phyloP scores from a whole-genome alignment of 1,140 invertebrate genomes.

The Leptinotarsa lineolata region DNA sequence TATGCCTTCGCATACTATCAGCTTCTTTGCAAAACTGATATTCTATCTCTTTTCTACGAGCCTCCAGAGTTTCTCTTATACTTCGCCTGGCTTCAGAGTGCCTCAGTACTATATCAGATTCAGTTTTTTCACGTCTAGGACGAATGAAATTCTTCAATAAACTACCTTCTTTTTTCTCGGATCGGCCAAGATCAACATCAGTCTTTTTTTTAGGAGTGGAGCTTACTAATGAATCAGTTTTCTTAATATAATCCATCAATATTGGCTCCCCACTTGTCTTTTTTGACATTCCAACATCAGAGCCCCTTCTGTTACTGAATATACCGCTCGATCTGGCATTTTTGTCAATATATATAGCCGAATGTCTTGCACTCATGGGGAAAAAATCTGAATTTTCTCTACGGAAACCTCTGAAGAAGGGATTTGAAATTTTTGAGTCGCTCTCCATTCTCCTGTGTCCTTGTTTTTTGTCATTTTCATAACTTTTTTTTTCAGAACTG shows the following conservation, averaged over 20 bases:
- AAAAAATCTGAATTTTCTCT: conserved; percentile 82
- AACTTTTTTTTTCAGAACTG: conserved; percentile 42
- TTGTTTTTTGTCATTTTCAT: conserved; percentile 45
- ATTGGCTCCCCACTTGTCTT: conserved; percentile 69
- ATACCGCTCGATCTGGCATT: conserved; percentile 65
- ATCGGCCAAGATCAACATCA: neutral
- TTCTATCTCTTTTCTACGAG: conserved; percentile 58
- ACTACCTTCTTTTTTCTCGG: conserved; percentile 3
- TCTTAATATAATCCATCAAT: conserved; percentile 71
- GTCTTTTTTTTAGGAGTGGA: conserved; percentile 34
- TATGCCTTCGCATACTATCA: conserved; percentile 56
- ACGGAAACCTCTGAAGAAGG: conserved; percentile 76
- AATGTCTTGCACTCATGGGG: conserved; percentile 71
- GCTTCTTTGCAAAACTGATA: conserved; percentile 53
- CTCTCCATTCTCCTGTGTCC: conserved; percentile 68
- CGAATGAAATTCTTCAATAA: conserved; percentile 54
- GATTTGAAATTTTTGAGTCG: conserved; percentile 67
- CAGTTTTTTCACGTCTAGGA: conserved; percentile 81
- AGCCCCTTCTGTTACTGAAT: conserved; percentile 68
- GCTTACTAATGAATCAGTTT: conserved; percentile 54
- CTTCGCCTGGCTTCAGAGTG: conserved; percentile 60
- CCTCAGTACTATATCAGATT: conserved; percentile 78
- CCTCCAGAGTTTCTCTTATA: conserved; percentile 56
- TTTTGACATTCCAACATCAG: conserved; percentile 58
- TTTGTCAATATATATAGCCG: conserved; percentile 67